Conservation (phyloP, 92 coral and sea anemone species). For the Chrysogorgia sp. region DNA sequence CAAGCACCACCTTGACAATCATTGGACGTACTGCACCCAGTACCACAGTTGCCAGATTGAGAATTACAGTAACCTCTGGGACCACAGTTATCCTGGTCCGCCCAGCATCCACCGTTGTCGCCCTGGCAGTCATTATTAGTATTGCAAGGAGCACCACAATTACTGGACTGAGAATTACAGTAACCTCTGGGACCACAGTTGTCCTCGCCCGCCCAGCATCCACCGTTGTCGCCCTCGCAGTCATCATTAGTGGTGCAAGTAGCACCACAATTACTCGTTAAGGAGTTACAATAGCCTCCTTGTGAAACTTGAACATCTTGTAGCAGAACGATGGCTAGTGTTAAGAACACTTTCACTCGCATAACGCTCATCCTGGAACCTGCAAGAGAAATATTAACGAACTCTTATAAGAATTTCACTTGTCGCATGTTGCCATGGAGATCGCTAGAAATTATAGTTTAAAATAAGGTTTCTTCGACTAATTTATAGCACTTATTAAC, state of each 20-base stretch:
- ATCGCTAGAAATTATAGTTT: too few relatives aligned
- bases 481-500: too few relatives aligned
- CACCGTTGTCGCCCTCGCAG: not conserved
- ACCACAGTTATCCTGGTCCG: not conserved
- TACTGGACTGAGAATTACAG: not conserved
- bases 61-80: not conserved
- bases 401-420: too few relatives aligned
- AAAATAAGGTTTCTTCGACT: too few relatives aligned
- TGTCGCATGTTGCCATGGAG: too few relatives aligned
- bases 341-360: too few relatives aligned
- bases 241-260: not conserved
- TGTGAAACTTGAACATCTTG: too few relatives aligned
- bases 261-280: constrained; percentile 27
- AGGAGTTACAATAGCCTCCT: not conserved
- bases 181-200: not conserved
- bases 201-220: not conserved
- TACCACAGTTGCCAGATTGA: constrained; percentile 23
- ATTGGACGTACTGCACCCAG: not conserved
- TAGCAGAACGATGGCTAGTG: too few relatives aligned
- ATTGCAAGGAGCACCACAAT: constrained; percentile 26
- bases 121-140: not conserved
- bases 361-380: too few relatives aligned
- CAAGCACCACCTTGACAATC: not conserved
- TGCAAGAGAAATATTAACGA: too few relatives aligned
- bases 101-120: not conserved